Base-by-base conservation (phyloP, 1,140 invertebrate species). In the Drusus annulatus region DNA sequence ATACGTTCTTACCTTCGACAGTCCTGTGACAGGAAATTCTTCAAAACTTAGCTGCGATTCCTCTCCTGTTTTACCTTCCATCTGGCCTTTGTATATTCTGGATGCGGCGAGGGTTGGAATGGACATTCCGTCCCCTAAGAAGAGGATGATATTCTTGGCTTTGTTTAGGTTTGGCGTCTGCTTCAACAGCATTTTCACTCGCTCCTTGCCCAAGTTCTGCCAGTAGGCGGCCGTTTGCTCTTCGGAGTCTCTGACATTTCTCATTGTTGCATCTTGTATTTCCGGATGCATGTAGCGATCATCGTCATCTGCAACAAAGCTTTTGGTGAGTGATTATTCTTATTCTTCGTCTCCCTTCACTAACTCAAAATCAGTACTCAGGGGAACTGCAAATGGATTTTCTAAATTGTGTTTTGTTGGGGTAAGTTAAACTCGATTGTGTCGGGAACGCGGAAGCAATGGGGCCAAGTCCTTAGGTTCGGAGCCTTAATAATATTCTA, bases 51-150 rank as follows among this genome's bases (percentile, higher is more conserved):
- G 87, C 54, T 92, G 85, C 45, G 87, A 86, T 81, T 95, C 94
- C 87, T 96, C 94, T 5, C 92, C 94, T 2, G 89, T 84, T 1
- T 91, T 88, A 2, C 90, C 89, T 7, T 90, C 85, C 56, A 88
- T 63, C 85, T 95, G 93, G 0, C 94, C 94, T 76, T 91, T 91
- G 74, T 92, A 92, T 1, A 93, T 93, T 28, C 95, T 89, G 0
- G 93, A 91, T 0, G 94, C 94, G 45, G 94, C 93, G 28, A 96
- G 84, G 0, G 95, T 95, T 0, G 94, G 89, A 51, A 96, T 87
- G 0, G 94, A 94, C 94, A 96, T 96, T 2, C 94, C 95, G 86
- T 96, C 95, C 0, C 95, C 95, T 19, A 97, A 86, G 84, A 96
- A 96, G 16, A 96, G 85, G 65, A 96, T 95, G 0, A 95, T 92